These are phyloP conservation scores for Myotis lucifugus DNA, from an alignment of 2,113 vertebrate species.

Conservation along the genomic window DNA sequence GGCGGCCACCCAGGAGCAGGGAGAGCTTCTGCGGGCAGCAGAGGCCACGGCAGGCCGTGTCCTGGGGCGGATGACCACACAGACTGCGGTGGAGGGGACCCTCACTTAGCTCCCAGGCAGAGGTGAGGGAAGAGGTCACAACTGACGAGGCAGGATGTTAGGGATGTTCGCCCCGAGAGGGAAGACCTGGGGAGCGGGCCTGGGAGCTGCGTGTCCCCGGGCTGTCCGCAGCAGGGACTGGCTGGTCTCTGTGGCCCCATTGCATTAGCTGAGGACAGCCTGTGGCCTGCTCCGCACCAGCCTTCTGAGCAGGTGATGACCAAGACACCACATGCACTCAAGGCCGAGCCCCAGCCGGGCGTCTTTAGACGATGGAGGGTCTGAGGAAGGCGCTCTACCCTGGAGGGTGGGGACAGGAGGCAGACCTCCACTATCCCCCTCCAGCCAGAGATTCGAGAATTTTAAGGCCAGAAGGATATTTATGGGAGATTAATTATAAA, in stretches of 20 bases:
- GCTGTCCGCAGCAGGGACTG: neutral
- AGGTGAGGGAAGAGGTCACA: neutral
- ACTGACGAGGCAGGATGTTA: rapidly evolving
- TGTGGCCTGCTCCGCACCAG: neutral
- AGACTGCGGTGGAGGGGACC: neutral
- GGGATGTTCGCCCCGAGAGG: neutral
- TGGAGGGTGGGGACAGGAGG: no score
- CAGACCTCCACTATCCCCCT: neutral
- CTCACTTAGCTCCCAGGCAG: neutral
- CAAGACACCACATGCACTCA: neutral
- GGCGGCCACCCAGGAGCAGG: neutral
- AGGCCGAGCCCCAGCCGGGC: neutral
- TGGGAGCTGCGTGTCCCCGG: rapidly evolving
- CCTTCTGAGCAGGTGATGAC: neutral
- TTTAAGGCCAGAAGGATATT: neutral
- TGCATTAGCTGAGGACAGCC: neutral
- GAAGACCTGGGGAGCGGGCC: neutral
- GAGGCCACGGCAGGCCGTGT: neutral
- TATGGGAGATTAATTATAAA: neutral
- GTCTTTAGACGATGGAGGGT: neutral
- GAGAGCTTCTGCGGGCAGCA: neutral
- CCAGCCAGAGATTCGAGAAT: neutral
- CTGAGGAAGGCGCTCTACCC: neutral
- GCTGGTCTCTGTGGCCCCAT: neutral
- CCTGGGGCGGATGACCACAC: no score